Percentiles rank a stretch among this genome's conserved stretches.
phyloP scores from a whole-genome alignment of 2,113 vertebrate species.

The Triplophysa siluroides region DNA sequence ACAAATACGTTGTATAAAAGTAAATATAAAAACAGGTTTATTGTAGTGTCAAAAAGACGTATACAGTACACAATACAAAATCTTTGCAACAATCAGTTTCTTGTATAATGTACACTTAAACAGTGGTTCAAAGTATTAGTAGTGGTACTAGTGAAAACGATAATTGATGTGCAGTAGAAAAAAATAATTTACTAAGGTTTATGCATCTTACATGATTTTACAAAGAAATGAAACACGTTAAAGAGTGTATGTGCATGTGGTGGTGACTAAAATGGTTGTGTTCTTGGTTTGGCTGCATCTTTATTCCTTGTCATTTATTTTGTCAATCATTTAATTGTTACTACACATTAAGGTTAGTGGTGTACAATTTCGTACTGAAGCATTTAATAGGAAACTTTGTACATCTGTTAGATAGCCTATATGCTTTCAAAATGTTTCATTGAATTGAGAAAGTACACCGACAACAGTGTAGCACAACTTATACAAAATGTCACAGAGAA shows the following conservation, averaged over 20 bases:
- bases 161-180: constrained; percentile 36
- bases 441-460: background rate
- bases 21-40: constrained; percentile 62
- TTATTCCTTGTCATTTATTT: background rate
- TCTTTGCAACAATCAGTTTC: constrained; percentile 30
- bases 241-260: background rate
- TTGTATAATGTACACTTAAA: constrained; percentile 22
- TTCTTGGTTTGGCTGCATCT: background rate
- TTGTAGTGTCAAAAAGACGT: constrained; percentile 74
- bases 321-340: background rate
- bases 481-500: background rate
- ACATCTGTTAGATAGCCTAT: background rate
- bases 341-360: background rate
- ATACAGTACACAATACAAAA: constrained; percentile 40
- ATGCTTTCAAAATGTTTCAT: background rate
- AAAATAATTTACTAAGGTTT: background rate
- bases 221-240: background rate
- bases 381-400: background rate
- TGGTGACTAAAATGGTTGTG: background rate
- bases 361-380: constrained; percentile 21
- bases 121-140: constrained; percentile 52
- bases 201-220: constrained; percentile 9
- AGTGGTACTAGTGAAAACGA: constrained; percentile 45
- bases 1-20: constrained; percentile 17
- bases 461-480: background rate